Conservation (phyloP, 2,797 vertebrate genomes). For the Enteromius trimaculatus region DNA sequence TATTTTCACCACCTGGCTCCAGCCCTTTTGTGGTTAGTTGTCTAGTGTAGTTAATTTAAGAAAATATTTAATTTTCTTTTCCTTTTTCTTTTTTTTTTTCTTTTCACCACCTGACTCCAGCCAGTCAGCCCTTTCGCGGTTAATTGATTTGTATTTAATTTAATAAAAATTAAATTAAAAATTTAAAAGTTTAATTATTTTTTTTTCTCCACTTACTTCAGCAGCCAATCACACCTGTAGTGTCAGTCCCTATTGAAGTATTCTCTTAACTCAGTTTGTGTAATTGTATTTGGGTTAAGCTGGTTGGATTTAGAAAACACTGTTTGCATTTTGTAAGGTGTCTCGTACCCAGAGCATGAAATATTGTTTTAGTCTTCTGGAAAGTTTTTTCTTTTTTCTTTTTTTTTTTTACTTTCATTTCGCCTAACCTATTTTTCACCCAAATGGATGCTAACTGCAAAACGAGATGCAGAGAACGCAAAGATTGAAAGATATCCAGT, state of each 20-base stretch:
- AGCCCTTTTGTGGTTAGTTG: too few species aligned
- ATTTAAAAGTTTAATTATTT: too few species aligned
- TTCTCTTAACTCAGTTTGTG: background rate
- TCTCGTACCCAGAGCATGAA: conserved; percentile 13
- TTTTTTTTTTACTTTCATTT: conserved; percentile 14
- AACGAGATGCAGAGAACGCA: conserved; percentile 55
- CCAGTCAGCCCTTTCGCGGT: too few species aligned
- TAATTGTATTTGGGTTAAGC: conserved; percentile 8
- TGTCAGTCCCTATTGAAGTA: background rate
- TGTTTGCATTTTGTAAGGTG: background rate
- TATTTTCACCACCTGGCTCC: too few species aligned
- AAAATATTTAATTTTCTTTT: background rate
- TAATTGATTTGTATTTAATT: too few species aligned
- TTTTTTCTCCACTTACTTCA: background rate
- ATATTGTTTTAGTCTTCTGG: conserved; percentile 13
- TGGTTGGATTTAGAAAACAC: conserved; percentile 3
- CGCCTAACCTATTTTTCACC: conserved; percentile 36
- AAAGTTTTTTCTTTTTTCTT: background rate
- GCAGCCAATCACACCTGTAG: background rate
- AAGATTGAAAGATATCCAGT: conserved; percentile 44
- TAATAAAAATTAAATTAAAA: too few species aligned
- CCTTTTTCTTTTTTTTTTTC: too few species aligned
- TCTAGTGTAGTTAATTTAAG: too few species aligned
- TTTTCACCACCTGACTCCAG: too few species aligned
- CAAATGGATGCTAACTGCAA: conserved; percentile 40